Evolutionary conservation across 2,797 vertebrate species (phyloP).

Genomic region (Lacerta bilineata): DNA sequence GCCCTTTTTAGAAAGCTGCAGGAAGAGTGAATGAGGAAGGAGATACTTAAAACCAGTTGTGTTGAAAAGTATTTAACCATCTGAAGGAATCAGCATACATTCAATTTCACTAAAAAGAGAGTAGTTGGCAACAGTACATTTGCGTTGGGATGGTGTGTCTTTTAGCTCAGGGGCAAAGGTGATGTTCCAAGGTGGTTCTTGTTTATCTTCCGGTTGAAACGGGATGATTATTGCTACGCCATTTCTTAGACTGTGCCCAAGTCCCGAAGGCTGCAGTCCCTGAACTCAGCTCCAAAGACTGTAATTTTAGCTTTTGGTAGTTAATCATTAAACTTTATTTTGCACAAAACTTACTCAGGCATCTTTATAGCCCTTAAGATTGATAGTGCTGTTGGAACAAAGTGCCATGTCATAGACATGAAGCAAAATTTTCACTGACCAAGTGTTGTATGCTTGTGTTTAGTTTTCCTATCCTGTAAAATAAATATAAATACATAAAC

Average conservation of each 20-base stretch:
- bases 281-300: neutral
- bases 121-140: neutral
- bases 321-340: constrained; percentile 35
- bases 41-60: neutral
- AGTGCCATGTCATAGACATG: neutral
- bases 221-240: neutral
- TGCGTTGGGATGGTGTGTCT: neutral
- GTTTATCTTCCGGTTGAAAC: constrained; percentile 10
- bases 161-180: neutral
- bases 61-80: neutral
- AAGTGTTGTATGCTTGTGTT: neutral
- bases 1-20: neutral
- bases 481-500: neutral
- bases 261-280: constrained; percentile 3
- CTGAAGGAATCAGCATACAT: neutral
- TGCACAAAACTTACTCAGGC: constrained; percentile 8
- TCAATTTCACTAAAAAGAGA: neutral
- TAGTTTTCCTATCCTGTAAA: neutral
- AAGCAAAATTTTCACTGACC: neutral
- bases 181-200: neutral
- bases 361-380: constrained; percentile 9
- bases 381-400: neutral
- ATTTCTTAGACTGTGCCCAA: neutral
- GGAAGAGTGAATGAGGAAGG: too few relatives aligned
- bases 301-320: constrained; percentile 3